Percentiles rank a stretch among this genome's conserved stretches.
Evolutionary conservation across 1,140 invertebrate genomes (phyloP).

Genomic region (Callitettix versicolor): DNA sequence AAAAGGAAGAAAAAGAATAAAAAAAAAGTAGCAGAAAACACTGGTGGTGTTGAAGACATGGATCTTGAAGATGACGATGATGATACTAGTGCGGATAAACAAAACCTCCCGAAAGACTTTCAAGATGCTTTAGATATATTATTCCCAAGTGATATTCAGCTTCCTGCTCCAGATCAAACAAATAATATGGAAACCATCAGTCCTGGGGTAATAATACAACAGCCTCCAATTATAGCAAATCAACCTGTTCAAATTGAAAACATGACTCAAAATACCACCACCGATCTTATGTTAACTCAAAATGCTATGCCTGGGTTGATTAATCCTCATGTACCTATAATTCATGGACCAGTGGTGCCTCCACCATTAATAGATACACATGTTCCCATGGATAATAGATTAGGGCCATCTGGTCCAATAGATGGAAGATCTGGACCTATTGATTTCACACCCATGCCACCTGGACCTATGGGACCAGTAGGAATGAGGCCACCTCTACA

Average conservation of each 20-base stretch:
- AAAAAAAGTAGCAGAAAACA: background rate
- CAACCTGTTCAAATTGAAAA: background rate
- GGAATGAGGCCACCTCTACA: background rate
- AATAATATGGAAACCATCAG: background rate
- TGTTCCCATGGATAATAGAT: background rate
- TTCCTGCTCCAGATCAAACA: background rate
- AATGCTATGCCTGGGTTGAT: background rate
- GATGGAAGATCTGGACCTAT: too few relatives aligned
- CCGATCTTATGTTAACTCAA: background rate
- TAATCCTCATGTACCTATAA: background rate
- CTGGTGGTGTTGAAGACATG: background rate
- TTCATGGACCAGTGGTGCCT: background rate
- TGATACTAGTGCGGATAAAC: background rate
- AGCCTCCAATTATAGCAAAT: background rate
- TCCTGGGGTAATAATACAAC: too few relatives aligned
- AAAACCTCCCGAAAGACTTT: conserved; percentile 2
- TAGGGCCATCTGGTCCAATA: background rate
- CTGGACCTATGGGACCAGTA: background rate
- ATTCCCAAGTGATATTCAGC: background rate
- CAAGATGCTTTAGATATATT: conserved; percentile 2
- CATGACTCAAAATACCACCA: too few relatives aligned
- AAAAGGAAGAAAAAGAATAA: too few relatives aligned
- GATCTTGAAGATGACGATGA: conserved; percentile 1
- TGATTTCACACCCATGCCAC: background rate
- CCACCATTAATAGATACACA: background rate